Conservation (phyloP, 2,113 vertebrate genomes). For the Paedocypris sp. region DNA sequence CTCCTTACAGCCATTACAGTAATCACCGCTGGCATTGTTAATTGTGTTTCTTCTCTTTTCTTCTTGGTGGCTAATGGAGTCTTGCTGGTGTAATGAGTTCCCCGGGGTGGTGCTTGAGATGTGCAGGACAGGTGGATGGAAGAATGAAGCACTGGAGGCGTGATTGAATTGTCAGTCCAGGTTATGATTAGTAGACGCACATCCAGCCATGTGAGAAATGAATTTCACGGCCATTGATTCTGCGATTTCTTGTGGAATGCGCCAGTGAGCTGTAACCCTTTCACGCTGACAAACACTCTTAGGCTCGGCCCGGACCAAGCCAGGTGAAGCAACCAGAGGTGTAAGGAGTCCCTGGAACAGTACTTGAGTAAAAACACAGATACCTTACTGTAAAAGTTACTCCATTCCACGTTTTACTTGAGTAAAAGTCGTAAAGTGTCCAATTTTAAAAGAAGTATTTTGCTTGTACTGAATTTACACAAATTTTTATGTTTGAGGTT, state of each 20-base stretch:
- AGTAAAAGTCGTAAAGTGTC: too few species aligned
- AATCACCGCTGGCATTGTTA: conserved; percentile 57
- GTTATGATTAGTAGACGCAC: conserved; percentile 64
- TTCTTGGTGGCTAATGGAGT: conserved; percentile 44
- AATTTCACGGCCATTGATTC: conserved; percentile 70
- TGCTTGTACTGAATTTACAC: too few species aligned
- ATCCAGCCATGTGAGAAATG: conserved; percentile 64
- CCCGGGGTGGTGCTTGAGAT: background rate
- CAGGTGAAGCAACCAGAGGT: too few species aligned
- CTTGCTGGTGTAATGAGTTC: conserved; percentile 35
- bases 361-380: too few species aligned
- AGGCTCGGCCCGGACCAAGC: background rate
- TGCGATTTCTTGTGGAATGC: conserved; percentile 58
- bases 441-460: too few species aligned
- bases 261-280: conserved; percentile 17
- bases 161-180: conserved; percentile 64
- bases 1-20: conserved; percentile 57
- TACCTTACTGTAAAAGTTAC: too few species aligned
- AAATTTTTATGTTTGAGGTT: too few species aligned
- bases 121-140: conserved; percentile 6
- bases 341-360: too few species aligned
- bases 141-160: background rate
- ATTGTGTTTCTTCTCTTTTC: conserved; percentile 52
- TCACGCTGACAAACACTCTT: background rate
- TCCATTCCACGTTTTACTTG: too few species aligned